phyloP scores from a whole-genome alignment of 2,797 vertebrate species.

The Florisuga fusca region DNA sequence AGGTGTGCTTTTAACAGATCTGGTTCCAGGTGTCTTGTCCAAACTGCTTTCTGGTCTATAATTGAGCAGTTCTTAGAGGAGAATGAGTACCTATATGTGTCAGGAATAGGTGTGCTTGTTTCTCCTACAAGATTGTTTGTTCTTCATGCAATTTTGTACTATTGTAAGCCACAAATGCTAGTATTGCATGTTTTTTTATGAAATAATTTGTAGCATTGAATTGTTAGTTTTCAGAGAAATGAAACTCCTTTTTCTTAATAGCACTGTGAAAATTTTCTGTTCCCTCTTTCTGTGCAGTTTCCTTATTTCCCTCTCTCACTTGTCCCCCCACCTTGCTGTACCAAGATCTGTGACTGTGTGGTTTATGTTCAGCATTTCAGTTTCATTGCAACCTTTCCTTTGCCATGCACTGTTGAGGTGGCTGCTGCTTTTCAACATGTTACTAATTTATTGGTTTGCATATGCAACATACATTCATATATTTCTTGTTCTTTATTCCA shows the following conservation, averaged over 20 bases:
- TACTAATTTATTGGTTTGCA: neutral
- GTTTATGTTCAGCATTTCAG: neutral
- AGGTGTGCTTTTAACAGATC: neutral
- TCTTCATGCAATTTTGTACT: neutral
- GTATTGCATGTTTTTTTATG: neutral
- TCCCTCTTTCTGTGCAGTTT: neutral
- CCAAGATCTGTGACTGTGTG: neutral
- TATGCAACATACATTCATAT: neutral
- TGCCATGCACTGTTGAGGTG: neutral
- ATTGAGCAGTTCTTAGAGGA: neutral
- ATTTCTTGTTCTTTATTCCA: slow-evolving; percentile 76
- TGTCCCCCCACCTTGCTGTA: neutral
- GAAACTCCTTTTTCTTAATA: neutral
- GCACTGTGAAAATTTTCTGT: neutral
- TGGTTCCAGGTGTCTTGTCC: neutral
- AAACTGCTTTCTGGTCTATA: neutral
- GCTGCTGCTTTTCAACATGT: neutral
- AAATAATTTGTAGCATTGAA: neutral
- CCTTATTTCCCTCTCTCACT: neutral
- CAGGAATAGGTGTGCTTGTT: neutral
- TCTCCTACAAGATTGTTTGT: neutral
- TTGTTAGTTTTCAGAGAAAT: neutral
- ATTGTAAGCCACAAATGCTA: neutral
- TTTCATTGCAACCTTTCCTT: neutral
- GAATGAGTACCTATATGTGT: neutral